These are phyloP conservation scores for Drosophila truncata DNA, from an alignment of 1,140 invertebrate genomes.

Conservation along the genomic window DNA sequence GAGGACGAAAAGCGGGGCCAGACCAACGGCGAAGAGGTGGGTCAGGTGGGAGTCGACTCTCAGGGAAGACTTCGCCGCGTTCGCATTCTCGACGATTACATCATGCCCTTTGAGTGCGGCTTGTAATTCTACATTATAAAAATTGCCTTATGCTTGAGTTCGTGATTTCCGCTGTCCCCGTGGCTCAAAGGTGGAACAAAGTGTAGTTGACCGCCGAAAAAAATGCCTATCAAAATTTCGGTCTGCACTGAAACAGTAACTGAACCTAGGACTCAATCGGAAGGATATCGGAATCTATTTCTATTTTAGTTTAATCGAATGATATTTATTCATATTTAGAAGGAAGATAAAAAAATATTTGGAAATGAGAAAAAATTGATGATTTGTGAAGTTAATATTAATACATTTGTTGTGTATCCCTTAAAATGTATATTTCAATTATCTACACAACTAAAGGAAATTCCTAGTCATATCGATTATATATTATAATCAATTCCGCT, in stretches of 20 bases:
- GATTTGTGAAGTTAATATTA: conserved; percentile 1
- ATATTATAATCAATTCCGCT: too few species aligned
- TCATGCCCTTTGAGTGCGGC: conserved; percentile 61
- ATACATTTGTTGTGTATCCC: background rate
- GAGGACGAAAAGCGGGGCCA: conserved; percentile 7
- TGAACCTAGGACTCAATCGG: background rate
- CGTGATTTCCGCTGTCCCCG: background rate
- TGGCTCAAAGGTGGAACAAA: background rate
- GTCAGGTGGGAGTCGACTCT: conserved; percentile 53
- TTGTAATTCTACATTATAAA: background rate
- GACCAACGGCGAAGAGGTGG: conserved; percentile 1
- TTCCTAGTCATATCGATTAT: background rate
- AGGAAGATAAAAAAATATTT: background rate
- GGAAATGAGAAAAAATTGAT: background rate
- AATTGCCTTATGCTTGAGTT: conserved; percentile 9
- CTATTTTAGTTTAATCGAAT: background rate
- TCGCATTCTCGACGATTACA: conserved; percentile 64
- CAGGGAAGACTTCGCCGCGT: conserved; percentile 53
- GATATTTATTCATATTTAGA: too few species aligned
- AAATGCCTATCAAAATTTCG: conserved; percentile 10
- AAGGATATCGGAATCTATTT: background rate
- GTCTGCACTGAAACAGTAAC: background rate
- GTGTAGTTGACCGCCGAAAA: background rate
- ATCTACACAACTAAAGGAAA: background rate
- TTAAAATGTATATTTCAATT: background rate